Percentiles rank a stretch among this genome's conserved stretches.
These are phyloP conservation scores for Stenodera caucasica DNA, from an alignment of 2,888 invertebrate species.

Conservation along the genomic window DNA sequence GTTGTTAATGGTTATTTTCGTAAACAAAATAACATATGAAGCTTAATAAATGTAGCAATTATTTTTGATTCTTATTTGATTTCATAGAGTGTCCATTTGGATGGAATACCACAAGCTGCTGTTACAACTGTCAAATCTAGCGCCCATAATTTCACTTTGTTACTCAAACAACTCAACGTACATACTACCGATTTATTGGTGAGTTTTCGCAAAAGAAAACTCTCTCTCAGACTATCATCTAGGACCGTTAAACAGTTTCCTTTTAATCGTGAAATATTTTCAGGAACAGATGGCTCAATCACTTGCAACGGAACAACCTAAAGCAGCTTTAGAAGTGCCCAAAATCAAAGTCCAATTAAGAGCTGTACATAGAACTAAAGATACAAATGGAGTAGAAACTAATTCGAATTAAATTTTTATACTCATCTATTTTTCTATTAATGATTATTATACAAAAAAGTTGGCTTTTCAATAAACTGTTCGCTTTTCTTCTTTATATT, in stretches of 20 bases:
- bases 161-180: slow-evolving; percentile 59
- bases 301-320: slow-evolving; percentile 33
- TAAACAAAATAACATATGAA: slow-evolving; percentile 29
- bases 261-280: too few relatives aligned
- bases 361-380: slow-evolving; percentile 32
- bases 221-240: too few relatives aligned
- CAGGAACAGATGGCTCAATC: slow-evolving; percentile 46
- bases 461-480: not conserved
- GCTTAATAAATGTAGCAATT: too few relatives aligned
- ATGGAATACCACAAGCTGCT: slow-evolving; percentile 59
- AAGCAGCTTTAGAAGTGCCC: slow-evolving; percentile 41
- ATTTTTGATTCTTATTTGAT: slow-evolving; percentile 33
- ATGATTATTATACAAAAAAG: not conserved
- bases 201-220: too few relatives aligned
- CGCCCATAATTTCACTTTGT: slow-evolving; percentile 55
- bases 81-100: slow-evolving; percentile 63
- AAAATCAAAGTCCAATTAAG: slow-evolving; percentile 42
- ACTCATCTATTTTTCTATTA: not conserved
- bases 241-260: too few relatives aligned
- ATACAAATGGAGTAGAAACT: slow-evolving; percentile 19
- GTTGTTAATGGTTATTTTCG: slow-evolving; percentile 37
- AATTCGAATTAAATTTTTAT: slow-evolving; percentile 19
- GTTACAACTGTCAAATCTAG: slow-evolving; percentile 59
- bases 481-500: not conserved
- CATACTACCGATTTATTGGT: slow-evolving; percentile 61